A percentile compares a stretch with the other conserved stretches of the same genome.
These are phyloP conservation scores for Falcunculus frontatus DNA, from an alignment of 2,113 vertebrate genomes.

Conservation along the genomic window DNA sequence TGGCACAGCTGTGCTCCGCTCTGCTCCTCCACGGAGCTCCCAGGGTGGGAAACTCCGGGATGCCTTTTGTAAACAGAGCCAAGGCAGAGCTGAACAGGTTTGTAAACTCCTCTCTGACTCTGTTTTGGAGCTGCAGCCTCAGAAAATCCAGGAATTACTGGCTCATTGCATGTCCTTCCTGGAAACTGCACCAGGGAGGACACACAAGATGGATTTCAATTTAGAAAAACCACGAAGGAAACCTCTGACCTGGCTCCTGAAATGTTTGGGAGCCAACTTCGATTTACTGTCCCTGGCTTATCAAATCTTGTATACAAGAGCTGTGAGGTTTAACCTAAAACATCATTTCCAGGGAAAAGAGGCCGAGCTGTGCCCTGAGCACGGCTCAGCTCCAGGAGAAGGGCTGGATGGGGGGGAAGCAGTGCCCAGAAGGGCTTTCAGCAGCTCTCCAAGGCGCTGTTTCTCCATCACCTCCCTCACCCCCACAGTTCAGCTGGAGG, in stretches of 20 bases:
- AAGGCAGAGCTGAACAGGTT: background rate
- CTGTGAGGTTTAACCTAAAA: background rate
- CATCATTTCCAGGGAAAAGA: background rate
- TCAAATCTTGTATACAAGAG: background rate
- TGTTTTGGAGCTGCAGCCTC: background rate
- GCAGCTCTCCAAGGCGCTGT: accelerated
- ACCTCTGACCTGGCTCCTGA: constrained; percentile 20
- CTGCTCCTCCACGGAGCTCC: background rate
- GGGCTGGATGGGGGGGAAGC: background rate
- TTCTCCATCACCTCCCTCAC: background rate
- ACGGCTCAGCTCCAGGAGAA: accelerated
- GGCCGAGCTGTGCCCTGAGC: background rate
- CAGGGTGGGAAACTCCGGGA: accelerated
- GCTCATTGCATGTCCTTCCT: background rate
- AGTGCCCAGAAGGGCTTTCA: accelerated
- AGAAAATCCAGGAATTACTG: background rate
- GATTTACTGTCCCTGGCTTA: background rate
- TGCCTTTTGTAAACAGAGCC: background rate
- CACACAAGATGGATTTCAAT: background rate
- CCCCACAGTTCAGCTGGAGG: background rate
- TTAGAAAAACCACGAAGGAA: background rate
- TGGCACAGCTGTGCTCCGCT: accelerated
- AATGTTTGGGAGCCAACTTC: background rate
- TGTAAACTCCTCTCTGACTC: background rate
- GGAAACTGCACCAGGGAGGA: background rate